Percentiles rank a stretch among this genome's conserved stretches.
Conservation (phyloP, 2,113 vertebrate species). For the Oreocharis arfaki region DNA sequence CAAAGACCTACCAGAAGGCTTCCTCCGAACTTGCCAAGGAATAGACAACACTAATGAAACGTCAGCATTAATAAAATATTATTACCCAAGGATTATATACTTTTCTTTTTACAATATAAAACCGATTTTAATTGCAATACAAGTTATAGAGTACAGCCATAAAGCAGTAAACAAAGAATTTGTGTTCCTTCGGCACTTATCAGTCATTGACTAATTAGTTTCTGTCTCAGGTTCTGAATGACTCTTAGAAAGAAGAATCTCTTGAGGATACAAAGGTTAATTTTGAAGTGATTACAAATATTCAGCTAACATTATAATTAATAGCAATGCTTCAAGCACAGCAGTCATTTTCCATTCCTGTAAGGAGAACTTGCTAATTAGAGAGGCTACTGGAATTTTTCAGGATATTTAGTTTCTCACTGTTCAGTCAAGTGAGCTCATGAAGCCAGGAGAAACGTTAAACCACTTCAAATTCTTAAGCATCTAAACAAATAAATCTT, state of each 20-base stretch:
- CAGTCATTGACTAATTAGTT: constrained; percentile 84
- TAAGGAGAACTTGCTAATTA: constrained; percentile 54
- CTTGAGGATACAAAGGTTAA: constrained; percentile 77
- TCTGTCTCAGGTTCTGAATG: constrained; percentile 71
- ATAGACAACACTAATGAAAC: not conserved
- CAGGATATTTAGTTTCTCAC: not conserved
- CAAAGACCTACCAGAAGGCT: not conserved
- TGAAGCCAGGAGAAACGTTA: not conserved
- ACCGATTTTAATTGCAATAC: constrained; percentile 79
- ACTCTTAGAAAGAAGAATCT: constrained; percentile 72
- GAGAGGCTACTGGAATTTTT: constrained; percentile 32
- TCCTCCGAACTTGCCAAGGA: not conserved
- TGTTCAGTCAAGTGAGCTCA: not conserved
- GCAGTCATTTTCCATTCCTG: constrained; percentile 31
- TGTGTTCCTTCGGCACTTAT: constrained; percentile 75
- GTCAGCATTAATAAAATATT: constrained; percentile 54
- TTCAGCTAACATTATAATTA: constrained; percentile 71
- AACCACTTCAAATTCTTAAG: not conserved
- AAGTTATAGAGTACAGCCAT: constrained; percentile 72
- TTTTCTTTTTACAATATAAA: constrained; percentile 65
- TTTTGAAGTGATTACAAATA: constrained; percentile 73
- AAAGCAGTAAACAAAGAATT: constrained; percentile 82
- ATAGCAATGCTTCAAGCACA: constrained; percentile 58
- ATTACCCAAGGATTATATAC: constrained; percentile 69
- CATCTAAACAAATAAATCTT: constrained; percentile 23